Conservation (phyloP, 2,113 vertebrate genomes). For the Periophthalmodon schlosseri region DNA sequence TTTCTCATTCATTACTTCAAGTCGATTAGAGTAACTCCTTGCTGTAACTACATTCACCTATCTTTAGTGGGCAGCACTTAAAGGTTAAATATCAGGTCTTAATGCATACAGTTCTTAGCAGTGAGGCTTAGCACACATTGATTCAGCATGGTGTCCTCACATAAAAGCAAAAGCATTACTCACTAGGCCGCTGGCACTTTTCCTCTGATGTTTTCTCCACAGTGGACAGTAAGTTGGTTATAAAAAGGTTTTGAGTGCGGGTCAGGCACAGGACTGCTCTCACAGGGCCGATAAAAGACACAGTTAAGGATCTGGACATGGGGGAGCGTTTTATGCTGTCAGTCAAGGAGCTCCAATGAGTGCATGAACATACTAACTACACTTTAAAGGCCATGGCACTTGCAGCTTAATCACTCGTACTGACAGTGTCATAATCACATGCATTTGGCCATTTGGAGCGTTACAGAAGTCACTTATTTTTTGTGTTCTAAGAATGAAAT, state of each 20-base stretch:
- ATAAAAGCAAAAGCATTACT: conserved; percentile 11
- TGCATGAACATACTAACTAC: neutral
- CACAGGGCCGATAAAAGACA: conserved; percentile 3
- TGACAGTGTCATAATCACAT: neutral
- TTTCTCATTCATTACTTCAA: conserved; percentile 22
- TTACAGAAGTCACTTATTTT: too few relatives aligned
- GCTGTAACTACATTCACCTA: conserved; percentile 26
- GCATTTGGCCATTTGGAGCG: too few relatives aligned
- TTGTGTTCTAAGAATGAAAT: too few relatives aligned
- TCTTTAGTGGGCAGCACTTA: conserved; percentile 15
- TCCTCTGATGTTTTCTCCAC: conserved; percentile 1
- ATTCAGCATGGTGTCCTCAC: conserved; percentile 4
- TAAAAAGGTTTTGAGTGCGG: conserved; percentile 40
- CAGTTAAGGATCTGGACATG: conserved; percentile 18
- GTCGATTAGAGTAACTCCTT: conserved; percentile 17
- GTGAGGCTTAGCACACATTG: neutral
- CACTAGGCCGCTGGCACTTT: neutral
- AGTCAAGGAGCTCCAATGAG: conserved; percentile 2
- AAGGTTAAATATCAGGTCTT: conserved; percentile 21
- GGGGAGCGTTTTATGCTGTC: conserved; percentile 28
- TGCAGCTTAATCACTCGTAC: neutral
- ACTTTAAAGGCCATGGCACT: neutral
- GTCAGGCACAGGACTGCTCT: conserved; percentile 16
- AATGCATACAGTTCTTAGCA: neutral
- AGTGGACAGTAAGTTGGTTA: conserved; percentile 13